Conservation (phyloP, 2,113 vertebrate species). For the Nematolebias whitei region DNA sequence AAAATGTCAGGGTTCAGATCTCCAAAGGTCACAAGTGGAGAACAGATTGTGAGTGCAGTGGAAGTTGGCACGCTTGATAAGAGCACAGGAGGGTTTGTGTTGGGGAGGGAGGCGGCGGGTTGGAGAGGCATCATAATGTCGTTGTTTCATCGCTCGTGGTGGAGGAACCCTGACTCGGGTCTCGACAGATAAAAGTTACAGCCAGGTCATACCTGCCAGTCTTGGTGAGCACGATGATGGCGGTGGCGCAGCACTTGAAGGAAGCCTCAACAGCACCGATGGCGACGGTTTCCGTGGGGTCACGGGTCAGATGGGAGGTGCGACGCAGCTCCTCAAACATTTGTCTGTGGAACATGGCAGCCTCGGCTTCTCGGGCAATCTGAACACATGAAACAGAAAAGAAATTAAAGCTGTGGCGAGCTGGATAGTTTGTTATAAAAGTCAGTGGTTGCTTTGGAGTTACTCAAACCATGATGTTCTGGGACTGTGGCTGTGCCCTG, state of each 20-base stretch:
- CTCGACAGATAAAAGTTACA: constrained; percentile 2
- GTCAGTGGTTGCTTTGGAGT: neutral
- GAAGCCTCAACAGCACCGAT: constrained; percentile 96
- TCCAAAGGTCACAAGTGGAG: constrained; percentile 73
- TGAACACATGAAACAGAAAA: constrained; percentile 47
- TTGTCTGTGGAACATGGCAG: constrained; percentile 97
- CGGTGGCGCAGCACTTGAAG: constrained; percentile 98
- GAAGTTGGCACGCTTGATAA: constrained; percentile 44
- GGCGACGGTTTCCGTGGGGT: constrained; percentile 93
- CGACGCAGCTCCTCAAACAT: constrained; percentile 98
- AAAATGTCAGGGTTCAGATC: constrained; percentile 81
- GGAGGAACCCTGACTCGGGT: constrained; percentile 32
- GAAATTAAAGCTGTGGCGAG: neutral
- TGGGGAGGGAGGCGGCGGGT: constrained; percentile 9
- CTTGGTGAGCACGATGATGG: constrained; percentile 97
- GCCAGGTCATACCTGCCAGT: constrained; percentile 86
- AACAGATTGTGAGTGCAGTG: constrained; percentile 42
- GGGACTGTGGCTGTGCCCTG: constrained; percentile 40
- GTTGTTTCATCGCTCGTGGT: constrained; percentile 28
- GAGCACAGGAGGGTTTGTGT: constrained; percentile 23
- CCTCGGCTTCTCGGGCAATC: constrained; percentile 98
- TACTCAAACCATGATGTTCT: too few relatives aligned
- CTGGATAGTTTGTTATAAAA: constrained; percentile 42
- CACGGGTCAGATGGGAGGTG: constrained; percentile 90
- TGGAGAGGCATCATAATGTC: constrained; percentile 22